Percentiles rank a stretch among this genome's conserved stretches.
phyloP scores from a whole-genome alignment of 2,797 vertebrate species.

The Melanogrammus aeglefinus region DNA sequence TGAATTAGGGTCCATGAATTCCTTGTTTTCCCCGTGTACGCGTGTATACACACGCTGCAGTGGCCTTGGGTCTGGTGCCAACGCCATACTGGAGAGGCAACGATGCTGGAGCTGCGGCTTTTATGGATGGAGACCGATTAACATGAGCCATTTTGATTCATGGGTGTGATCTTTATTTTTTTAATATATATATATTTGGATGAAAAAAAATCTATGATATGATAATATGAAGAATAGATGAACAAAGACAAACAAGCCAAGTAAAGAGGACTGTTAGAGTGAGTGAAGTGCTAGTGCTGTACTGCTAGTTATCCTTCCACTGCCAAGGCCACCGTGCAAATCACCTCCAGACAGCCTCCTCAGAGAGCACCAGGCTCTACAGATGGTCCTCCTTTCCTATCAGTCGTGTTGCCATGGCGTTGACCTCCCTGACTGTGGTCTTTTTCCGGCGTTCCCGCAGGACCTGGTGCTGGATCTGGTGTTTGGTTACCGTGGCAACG shows the following conservation, averaged over 20 bases:
- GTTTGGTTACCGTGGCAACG: conserved; percentile 96
- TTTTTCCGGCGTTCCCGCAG: conserved; percentile 64
- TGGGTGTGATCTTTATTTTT: no score
- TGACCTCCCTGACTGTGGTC: conserved; percentile 45
- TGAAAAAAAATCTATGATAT: no score
- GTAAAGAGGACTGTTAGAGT: neutral
- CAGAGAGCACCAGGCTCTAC: conserved; percentile 41
- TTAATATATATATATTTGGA: no score
- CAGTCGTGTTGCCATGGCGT: conserved; percentile 58
- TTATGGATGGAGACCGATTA: no score
- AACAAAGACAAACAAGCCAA: neutral
- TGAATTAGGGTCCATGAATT: neutral
- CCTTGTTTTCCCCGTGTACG: no score
- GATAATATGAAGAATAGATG: no score
- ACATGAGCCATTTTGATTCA: no score
- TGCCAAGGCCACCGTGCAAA: neutral
- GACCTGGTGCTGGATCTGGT: conserved; percentile 94
- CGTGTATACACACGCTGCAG: no score
- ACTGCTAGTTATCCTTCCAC: neutral
- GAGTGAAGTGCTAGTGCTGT: no score
- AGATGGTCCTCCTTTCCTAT: conserved; percentile 24
- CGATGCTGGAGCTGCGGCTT: no score
- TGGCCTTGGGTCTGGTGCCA: no score
- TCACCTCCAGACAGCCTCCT: conserved; percentile 24
- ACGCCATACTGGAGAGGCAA: no score